Evolutionary conservation across 2,797 vertebrate species (phyloP).

Genomic region (Glossophaga mutica): DNA sequence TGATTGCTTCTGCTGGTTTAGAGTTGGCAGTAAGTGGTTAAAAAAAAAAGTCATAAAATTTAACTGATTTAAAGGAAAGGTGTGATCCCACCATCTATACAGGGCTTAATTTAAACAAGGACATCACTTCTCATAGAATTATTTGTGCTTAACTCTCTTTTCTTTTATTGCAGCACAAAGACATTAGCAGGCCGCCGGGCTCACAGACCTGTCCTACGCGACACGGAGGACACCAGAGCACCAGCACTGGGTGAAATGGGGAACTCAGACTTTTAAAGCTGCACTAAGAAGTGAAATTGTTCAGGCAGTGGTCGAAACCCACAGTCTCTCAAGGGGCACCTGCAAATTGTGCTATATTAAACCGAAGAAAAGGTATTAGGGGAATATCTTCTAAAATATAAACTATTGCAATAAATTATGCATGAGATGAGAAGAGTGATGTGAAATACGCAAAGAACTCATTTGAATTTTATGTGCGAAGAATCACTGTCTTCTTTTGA

Average conservation of each 20-base stretch:
- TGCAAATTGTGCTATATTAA: conserved; percentile 76
- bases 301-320: conserved; percentile 67
- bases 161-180: conserved; percentile 88
- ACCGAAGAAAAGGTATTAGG: conserved; percentile 78
- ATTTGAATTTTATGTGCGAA: conserved; percentile 80
- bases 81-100: not conserved
- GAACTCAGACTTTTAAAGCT: conserved; percentile 78
- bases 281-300: conserved; percentile 77
- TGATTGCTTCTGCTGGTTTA: not conserved
- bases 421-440: conserved; percentile 79
- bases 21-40: not conserved
- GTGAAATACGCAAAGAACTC: conserved; percentile 77
- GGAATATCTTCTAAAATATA: conserved; percentile 82
- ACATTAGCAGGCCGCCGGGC: conserved; percentile 91
- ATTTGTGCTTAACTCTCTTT: conserved; percentile 75
- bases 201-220: conserved; percentile 80
- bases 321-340: conserved; percentile 74
- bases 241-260: conserved; percentile 79
- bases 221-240: conserved; percentile 81
- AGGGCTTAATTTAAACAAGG: conserved; percentile 41
- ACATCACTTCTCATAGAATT: not conserved
- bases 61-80: not conserved
- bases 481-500: conserved; percentile 79
- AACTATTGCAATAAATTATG: conserved; percentile 85
- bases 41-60: not conserved